phyloP scores from a whole-genome alignment of 2,797 vertebrate species.

The Lepus oiostolus region DNA sequence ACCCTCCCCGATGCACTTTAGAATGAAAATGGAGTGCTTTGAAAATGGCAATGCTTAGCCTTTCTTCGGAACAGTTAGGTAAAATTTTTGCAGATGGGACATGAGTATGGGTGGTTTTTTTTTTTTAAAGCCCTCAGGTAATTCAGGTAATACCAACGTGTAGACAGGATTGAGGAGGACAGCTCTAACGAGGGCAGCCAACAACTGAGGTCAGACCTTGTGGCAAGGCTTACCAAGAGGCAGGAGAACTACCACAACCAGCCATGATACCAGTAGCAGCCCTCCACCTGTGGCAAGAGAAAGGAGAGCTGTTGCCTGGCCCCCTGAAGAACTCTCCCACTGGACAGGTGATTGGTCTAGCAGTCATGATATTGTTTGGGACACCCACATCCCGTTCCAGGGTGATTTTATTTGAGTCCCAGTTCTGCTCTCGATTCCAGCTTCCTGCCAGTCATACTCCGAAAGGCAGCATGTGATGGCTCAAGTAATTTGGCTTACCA shows the following conservation, averaged over 20 bases:
- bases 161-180: neutral
- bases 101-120: neutral
- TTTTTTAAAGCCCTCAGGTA: neutral
- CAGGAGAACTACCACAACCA: no score
- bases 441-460: no score
- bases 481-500: no score
- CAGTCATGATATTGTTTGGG: no score
- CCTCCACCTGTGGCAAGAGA: neutral
- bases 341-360: no score
- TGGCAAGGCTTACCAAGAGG: neutral
- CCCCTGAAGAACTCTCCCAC: neutral
- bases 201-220: neutral
- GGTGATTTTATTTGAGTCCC: no score
- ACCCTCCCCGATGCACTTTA: neutral
- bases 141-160: neutral
- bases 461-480: no score
- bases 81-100: neutral
- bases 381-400: no score
- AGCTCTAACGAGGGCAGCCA: neutral
- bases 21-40: neutral
- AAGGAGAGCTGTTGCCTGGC: neutral
- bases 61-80: neutral
- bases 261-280: accelerated
- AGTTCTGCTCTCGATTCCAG: no score
- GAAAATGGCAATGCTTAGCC: neutral